Base-by-base conservation (phyloP, 2,888 invertebrate species). In the Conistra vaccinii region DNA sequence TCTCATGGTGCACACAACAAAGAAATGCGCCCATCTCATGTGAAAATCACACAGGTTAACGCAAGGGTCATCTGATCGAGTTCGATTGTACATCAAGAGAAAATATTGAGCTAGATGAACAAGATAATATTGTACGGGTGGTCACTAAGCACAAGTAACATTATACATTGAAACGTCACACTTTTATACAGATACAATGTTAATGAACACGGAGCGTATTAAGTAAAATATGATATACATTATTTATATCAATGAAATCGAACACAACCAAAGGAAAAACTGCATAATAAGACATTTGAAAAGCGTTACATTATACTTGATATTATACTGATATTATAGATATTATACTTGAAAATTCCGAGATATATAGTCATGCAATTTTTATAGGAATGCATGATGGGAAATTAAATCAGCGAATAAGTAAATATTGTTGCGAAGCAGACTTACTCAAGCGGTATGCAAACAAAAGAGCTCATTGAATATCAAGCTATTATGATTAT, bases 61-160 rank as follows among this genome's bases (percentile, higher is more conserved):
- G 86, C 88, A 70, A 83, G 88, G 94, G 93, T 94, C 94, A 94
- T 92, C 91, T 90, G 94, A 94, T 94, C 91, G 87, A 89, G 91
- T 91, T 91, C 93, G 92, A 92, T 92, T 92, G 91, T 92, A 90
- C 90, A 92, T 93, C 92, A 92, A 90, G 91, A 92, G 93, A 94
- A 94, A 94, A 95, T 94, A 94, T 92, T 92, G 93, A 92, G 90
- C 90, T 88, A 93, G 93, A 94, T 93, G 90, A 91, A 89, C 89
- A 85, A 91, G 93, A 94, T 93, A 92, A 89, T 83, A 83, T 82
- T 86, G 84, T 84, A 89, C 77, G 87, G 86, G 85, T 89, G 85
- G 86, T 84, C 85, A 88, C 78, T 86, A 73, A 76, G 71, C 79
- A 83, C 85, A 74, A 86, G 79, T 84, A 83, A 83, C 84, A 81